phyloP scores from a whole-genome alignment of 2,797 vertebrate genomes.

The Pseudochromis fuscus region DNA sequence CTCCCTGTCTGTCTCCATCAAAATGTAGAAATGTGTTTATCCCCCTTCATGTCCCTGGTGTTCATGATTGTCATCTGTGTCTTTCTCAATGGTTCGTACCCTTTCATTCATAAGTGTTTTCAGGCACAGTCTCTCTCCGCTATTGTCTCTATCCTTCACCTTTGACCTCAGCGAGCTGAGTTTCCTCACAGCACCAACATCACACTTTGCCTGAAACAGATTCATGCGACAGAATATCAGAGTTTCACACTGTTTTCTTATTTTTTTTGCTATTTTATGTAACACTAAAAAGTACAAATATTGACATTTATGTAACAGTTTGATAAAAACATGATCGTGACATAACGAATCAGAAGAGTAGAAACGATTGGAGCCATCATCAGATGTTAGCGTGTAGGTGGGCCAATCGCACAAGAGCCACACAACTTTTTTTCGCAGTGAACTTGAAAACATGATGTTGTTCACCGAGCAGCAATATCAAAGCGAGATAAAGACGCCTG shows the following conservation, averaged over 20 bases:
- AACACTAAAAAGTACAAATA: slow-evolving; percentile 5
- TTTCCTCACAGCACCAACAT: neutral
- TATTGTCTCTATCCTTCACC: slow-evolving; percentile 7
- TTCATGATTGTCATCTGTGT: neutral
- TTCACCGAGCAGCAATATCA: slow-evolving; percentile 54
- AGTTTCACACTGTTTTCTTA: neutral
- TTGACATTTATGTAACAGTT: slow-evolving; percentile 29
- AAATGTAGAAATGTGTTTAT: slow-evolving; percentile 40
- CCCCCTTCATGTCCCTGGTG: slow-evolving; percentile 10
- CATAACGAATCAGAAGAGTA: slow-evolving; percentile 7
- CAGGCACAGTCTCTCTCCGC: rapidly evolving
- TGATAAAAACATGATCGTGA: slow-evolving; percentile 32
- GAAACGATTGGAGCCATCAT: slow-evolving; percentile 33
- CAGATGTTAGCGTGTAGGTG: slow-evolving; percentile 71
- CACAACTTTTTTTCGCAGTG: slow-evolving; percentile 67
- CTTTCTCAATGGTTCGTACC: slow-evolving; percentile 6
- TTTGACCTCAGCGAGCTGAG: slow-evolving; percentile 25
- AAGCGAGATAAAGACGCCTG: slow-evolving; percentile 69
- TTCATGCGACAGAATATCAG: too few species aligned
- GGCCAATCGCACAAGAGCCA: slow-evolving; percentile 44
- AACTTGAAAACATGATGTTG: slow-evolving; percentile 70
- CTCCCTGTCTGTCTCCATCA: slow-evolving; percentile 37
- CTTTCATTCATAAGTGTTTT: slow-evolving; percentile 24
- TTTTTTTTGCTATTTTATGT: neutral
- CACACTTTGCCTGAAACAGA: neutral